These are phyloP conservation scores for Ictidomys tridecemlineatus DNA, from an alignment of 2,113 vertebrate genomes.

Conservation along the genomic window DNA sequence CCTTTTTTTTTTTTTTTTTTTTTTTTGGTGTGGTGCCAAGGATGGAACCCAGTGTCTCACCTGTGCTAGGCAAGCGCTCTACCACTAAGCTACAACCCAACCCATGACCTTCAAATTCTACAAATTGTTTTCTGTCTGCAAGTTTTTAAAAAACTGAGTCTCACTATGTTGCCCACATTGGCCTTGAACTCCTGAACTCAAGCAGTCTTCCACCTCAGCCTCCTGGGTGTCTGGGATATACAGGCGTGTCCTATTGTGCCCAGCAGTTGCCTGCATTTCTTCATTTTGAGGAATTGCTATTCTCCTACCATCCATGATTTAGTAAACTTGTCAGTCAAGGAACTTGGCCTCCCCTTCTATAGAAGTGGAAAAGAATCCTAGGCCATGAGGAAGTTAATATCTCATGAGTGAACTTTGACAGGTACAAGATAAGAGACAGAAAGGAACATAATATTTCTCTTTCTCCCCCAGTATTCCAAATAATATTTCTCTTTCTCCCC, in stretches of 20 bases:
- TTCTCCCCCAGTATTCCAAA: constrained; percentile 2
- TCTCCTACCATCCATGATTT: not conserved
- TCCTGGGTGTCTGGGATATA: not conserved
- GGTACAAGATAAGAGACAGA: constrained; percentile 22
- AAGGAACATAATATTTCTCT: constrained; percentile 14
- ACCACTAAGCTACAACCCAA: too few relatives aligned
- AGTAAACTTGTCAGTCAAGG: not conserved
- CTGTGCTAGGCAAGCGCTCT: too few relatives aligned
- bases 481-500: not conserved
- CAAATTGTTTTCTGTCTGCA: not conserved
- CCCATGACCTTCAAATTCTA: not conserved
- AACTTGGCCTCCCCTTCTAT: not conserved
- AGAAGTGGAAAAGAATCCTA: not conserved
- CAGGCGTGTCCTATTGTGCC: not conserved
- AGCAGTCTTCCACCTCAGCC: not conserved
- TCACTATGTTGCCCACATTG: not conserved
- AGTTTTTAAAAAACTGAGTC: not conserved
- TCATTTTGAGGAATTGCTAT: not conserved
- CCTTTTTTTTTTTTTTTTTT: too few relatives aligned
- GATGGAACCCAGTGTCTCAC: too few relatives aligned
- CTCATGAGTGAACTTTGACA: not conserved
- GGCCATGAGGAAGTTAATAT: not conserved
- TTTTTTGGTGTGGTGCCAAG: too few relatives aligned
- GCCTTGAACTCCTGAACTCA: not conserved
- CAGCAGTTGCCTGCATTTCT: not conserved